Base-by-base conservation (phyloP, 2,113 vertebrate genomes). In the Brachypteracias leptosomus region DNA sequence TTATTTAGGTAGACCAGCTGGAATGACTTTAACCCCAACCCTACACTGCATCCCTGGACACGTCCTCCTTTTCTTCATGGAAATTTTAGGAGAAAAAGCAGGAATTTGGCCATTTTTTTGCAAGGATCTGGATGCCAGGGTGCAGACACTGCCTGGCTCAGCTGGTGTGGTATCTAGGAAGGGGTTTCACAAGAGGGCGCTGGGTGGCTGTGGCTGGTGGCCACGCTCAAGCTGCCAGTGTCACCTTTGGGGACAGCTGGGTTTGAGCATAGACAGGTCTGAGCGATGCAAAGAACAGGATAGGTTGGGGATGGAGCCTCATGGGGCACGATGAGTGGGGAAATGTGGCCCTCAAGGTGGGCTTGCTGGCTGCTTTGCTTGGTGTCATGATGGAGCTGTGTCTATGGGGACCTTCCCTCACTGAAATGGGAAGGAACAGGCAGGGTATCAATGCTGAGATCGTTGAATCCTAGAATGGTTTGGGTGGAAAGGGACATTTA, bases 181-280 rank as follows among this genome's bases (percentile, higher is more conserved):
- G 15, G 20, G 66, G 4, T 6, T 58, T 87, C 95, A 91, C 89
- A 67, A 97, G 96, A 95, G 96, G 96, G 94, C 93, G 93, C 96
- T 93, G 91, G 65, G 76, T 72, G 93, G 68, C 91, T 3, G 63
- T 0, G 83, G 36, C 82, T 76, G 78, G 74, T 33, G 71, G 49
- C 85, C 16, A 25, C 4, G 3, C 74, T 89, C 29, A 1, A 44
- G 17, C 35, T 20, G 19, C 13, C 28, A 2, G 9, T 7, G 88
- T 31, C 54, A 7, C 33, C 62, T 55, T 3, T 42, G 90, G 16
- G 18, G 9, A 66, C 1, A 0, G 7, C 36, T 29, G 77, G 9
- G 24, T 21, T 58, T 14, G 54, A 73, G 40, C 26, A 25, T 8
- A 11, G 47, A 1, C 28, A 13, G 54, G 29, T 68, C 68, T 81